Evolutionary conservation across 1,140 invertebrate genomes (phyloP), one percentile per base, ranked within the genome.

Genomic region (Dermatophagoides farinae): DNA sequence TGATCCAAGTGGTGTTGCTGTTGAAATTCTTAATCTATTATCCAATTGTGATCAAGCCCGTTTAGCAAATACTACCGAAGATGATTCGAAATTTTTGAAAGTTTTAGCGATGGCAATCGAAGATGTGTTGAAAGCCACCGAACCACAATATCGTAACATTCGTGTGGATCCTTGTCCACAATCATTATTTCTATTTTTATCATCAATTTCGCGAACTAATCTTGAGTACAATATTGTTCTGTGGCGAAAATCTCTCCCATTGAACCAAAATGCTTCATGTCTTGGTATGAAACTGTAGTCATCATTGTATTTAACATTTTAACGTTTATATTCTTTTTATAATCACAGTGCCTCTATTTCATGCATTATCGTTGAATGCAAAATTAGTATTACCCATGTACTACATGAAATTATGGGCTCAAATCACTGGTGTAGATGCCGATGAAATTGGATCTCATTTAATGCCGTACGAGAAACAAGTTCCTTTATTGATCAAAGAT

Each of bases 121-220:
- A 71, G 86, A 91, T 68, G 85, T 96, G 79, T 87, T 86, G 6
- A 82, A 80, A 68, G 79, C 80, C 49, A 88, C 86, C 16, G 78
- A 80, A 65, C 70, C 79, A 25, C 79, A 79, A 67, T 77, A 71
- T 65, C 71, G 72, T 41, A 70, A 67, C 9, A 68, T 71, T 49
- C 65, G 67, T 5, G 64, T 57, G 57, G 58, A 51, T 64, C 69
- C 37, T 64, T 69, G 51, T 65, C 64, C 38, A 63, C 68, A 87
- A 67, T 84, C 81, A 69, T 76, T 90, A 38, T 83, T 90, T 67
- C 77, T 89, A 41, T 92, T 92, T 73, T 82, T 92, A 23, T 85
- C 82, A 63, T 93, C 88, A 22, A 83, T 95, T 44, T 86, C 88
- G 20, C 78, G 74, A 64, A 91, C 86, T 31, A 93, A 95, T 76